phyloP scores from a whole-genome alignment of 2,888 invertebrate species.

The Strigamia maritima region DNA sequence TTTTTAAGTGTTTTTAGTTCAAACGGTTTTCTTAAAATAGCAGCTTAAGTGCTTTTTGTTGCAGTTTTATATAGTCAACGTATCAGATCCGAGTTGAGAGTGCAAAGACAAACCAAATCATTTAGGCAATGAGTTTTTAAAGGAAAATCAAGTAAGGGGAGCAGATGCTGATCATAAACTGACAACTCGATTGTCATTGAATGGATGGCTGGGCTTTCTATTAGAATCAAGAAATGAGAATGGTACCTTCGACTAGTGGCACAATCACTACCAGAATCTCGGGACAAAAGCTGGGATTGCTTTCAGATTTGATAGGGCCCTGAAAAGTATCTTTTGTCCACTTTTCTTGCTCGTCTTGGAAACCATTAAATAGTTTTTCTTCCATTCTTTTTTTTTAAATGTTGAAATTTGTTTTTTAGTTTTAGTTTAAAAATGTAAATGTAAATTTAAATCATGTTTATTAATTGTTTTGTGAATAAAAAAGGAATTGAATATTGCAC shows the following conservation, averaged over 20 bases:
- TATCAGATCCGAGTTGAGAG: background rate
- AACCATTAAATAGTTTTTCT: background rate
- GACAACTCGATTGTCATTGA: constrained; percentile 18
- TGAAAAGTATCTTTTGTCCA: constrained; percentile 24
- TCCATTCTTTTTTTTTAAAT: background rate
- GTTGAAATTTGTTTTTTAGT: background rate
- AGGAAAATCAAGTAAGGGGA: background rate
- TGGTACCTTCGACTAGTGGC: constrained; percentile 15
- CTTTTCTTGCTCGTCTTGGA: background rate
- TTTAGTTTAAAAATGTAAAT: background rate
- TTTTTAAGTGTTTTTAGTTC: too few relatives aligned
- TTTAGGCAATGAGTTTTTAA: background rate
- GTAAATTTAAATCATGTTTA: too few relatives aligned
- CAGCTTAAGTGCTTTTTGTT: too few relatives aligned
- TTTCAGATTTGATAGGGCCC: constrained; percentile 22
- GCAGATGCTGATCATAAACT: constrained; percentile 21
- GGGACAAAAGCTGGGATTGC: constrained; percentile 19
- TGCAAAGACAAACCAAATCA: background rate
- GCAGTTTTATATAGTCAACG: too few relatives aligned
- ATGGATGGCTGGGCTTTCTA: constrained; percentile 26
- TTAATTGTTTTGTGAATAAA: background rate
- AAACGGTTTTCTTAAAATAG: too few relatives aligned
- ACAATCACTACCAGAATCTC: constrained; percentile 24
- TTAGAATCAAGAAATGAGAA: constrained; percentile 29
- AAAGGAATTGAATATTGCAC: background rate